Conservation (phyloP, 2,888 invertebrate genomes). For the Ecliptopera silaceata region DNA sequence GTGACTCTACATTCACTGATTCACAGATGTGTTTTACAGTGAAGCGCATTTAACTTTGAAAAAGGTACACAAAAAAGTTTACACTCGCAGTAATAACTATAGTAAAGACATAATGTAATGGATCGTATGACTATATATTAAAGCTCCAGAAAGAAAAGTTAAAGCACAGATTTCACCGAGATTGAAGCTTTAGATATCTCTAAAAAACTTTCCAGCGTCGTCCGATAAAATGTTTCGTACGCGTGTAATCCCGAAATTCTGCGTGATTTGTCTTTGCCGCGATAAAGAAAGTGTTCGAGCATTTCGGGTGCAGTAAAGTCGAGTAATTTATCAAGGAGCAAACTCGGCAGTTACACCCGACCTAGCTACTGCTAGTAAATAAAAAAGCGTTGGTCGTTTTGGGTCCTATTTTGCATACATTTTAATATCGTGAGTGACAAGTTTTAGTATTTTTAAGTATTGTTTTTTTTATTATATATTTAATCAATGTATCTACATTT, state of each 20-base stretch:
- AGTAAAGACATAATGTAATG: constrained; percentile 10
- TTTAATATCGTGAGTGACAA: no score
- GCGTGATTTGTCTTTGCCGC: constrained; percentile 67
- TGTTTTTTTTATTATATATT: no score
- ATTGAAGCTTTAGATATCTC: constrained; percentile 68
- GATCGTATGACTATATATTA: constrained; percentile 48
- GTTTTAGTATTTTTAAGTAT: no score
- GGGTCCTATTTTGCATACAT: no score
- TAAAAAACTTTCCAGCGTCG: constrained; percentile 59
- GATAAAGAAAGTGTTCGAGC: constrained; percentile 55
- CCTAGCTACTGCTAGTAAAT: constrained; percentile 26
- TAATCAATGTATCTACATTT: no score
- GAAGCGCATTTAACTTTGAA: neutral
- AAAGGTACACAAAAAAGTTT: neutral
- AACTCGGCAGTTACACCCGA: constrained; percentile 31
- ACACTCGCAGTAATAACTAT: neutral
- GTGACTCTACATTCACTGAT: constrained; percentile 30
- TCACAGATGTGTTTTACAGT: constrained; percentile 10
- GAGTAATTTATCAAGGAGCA: constrained; percentile 43
- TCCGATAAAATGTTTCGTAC: constrained; percentile 74
- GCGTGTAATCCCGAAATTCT: constrained; percentile 69
- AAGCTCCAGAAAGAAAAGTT: constrained; percentile 64
- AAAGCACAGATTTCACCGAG: constrained; percentile 62
- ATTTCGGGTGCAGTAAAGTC: constrained; percentile 48
- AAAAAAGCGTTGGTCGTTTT: no score